Percentiles rank a stretch among this genome's conserved stretches.
Evolutionary conservation across 2,888 invertebrate species (phyloP).

Genomic region (Pristionchus exspectatus): DNA sequence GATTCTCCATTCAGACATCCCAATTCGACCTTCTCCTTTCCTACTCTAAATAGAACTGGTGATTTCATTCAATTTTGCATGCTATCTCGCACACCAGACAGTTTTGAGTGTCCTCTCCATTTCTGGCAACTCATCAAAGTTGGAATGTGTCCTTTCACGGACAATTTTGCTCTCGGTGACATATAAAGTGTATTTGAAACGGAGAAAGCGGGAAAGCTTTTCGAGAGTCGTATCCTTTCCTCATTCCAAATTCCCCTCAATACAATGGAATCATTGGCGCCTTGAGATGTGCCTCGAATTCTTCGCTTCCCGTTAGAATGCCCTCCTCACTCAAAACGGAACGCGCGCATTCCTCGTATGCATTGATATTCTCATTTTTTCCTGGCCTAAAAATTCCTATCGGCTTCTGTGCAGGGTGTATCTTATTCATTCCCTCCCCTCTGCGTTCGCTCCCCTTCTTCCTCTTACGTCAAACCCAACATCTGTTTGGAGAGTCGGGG

Average conservation of each 20-base stretch:
- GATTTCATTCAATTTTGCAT: too few species aligned
- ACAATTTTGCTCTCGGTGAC: too few species aligned
- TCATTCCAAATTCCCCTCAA: background rate
- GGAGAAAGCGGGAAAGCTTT: too few species aligned
- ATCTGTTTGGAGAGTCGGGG: slow-evolving; percentile 29
- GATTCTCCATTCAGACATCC: too few species aligned
- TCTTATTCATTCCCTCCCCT: slow-evolving; percentile 22
- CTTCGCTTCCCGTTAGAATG: background rate
- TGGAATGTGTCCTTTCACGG: too few species aligned
- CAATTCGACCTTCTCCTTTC: background rate
- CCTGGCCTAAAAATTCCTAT: background rate
- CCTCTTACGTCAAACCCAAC: slow-evolving; percentile 47
- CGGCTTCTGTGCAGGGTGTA: background rate
- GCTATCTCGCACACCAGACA: too few species aligned
- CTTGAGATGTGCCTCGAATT: too few species aligned
- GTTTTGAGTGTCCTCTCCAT: too few species aligned
- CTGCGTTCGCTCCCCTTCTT: slow-evolving; percentile 11
- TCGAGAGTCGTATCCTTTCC: background rate
- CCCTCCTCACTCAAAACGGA: background rate
- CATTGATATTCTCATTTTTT: slow-evolving; percentile 9
- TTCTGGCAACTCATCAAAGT: too few species aligned
- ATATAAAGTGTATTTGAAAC: too few species aligned
- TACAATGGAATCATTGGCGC: too few species aligned
- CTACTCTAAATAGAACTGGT: background rate
- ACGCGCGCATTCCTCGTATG: background rate